phyloP scores from a whole-genome alignment of 1,140 invertebrate species.

The Drosophila tsacasi region DNA sequence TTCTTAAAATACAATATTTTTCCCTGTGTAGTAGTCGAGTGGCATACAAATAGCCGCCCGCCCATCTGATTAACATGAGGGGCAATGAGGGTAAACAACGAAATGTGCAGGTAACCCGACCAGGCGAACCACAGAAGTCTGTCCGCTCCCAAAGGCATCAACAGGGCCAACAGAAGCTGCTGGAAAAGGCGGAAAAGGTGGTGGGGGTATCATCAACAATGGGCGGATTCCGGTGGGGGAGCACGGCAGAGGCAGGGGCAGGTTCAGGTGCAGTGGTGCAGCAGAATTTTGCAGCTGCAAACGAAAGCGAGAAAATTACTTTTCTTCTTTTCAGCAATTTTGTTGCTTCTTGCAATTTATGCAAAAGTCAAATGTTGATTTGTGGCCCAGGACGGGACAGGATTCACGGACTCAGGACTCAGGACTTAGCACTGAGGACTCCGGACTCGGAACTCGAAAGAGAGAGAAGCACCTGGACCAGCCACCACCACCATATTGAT shows the following conservation, averaged over 20 bases:
- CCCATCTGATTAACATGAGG: conserved; percentile 59
- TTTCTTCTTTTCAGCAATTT: conserved; percentile 74
- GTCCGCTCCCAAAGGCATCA: conserved; percentile 38
- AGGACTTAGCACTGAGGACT: neutral
- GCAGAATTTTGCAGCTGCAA: conserved; percentile 61
- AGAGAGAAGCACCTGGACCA: conserved; percentile 1
- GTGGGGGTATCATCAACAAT: conserved; percentile 53
- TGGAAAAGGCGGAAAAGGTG: conserved; percentile 14
- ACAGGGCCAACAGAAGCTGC: conserved; percentile 27
- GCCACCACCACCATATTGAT: conserved; percentile 65
- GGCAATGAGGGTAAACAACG: conserved; percentile 61
- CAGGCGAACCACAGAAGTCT: conserved; percentile 36
- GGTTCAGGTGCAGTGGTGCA: conserved; percentile 14
- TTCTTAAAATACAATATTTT: neutral
- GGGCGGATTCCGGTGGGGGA: conserved; percentile 11
- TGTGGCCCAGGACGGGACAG: conserved; percentile 49
- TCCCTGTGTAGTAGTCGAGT: conserved; percentile 6
- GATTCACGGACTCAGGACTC: conserved; percentile 14
- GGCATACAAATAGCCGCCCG: conserved; percentile 44
- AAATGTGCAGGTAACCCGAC: conserved; percentile 62
- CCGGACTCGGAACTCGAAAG: neutral
- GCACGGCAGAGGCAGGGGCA: neutral
- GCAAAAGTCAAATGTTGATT: conserved; percentile 84
- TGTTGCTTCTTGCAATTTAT: conserved; percentile 81
- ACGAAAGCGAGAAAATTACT: conserved; percentile 80